Conservation (phyloP, 2,888 invertebrate species). For the Epinotia demarniana region DNA sequence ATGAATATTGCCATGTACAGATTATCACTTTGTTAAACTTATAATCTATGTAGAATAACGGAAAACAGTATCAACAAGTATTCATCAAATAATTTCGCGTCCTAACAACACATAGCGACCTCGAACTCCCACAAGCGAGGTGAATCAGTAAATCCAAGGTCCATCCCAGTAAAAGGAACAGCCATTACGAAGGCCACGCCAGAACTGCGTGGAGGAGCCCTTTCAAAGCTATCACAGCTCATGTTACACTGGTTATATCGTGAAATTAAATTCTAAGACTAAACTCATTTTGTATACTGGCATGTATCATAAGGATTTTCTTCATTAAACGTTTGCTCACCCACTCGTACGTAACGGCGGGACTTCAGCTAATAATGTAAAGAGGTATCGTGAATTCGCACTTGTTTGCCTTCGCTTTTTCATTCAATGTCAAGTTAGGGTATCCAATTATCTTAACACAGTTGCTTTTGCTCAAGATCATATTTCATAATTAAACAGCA, state of each 20-base stretch:
- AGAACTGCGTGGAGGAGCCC: conserved; percentile 35
- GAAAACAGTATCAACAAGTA: conserved; percentile 48
- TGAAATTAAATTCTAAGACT: conserved; percentile 40
- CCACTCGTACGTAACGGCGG: conserved; percentile 17
- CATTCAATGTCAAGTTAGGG: not conserved
- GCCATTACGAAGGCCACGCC: conserved; percentile 56
- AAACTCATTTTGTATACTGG: conserved; percentile 33
- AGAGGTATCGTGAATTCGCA: conserved; percentile 6
- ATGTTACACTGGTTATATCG: conserved; percentile 50
- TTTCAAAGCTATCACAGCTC: conserved; percentile 51
- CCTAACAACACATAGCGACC: conserved; percentile 62
- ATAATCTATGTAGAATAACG: not conserved
- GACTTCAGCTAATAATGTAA: conserved; percentile 22
- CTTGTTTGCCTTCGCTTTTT: conserved; percentile 1
- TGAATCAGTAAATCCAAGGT: conserved; percentile 79
- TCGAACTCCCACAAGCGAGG: conserved; percentile 66
- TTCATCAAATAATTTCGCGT: conserved; percentile 55
- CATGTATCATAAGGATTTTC: conserved; percentile 35
- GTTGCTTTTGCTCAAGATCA: not conserved
- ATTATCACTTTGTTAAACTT: not conserved
- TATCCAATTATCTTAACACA: not conserved
- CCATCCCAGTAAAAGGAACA: conserved; percentile 69
- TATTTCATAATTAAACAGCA: not conserved
- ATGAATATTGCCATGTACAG: too few relatives aligned
- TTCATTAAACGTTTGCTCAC: conserved; percentile 31